Base-by-base conservation (phyloP, 2,113 vertebrate genomes). In the Tachysurus vachellii region DNA sequence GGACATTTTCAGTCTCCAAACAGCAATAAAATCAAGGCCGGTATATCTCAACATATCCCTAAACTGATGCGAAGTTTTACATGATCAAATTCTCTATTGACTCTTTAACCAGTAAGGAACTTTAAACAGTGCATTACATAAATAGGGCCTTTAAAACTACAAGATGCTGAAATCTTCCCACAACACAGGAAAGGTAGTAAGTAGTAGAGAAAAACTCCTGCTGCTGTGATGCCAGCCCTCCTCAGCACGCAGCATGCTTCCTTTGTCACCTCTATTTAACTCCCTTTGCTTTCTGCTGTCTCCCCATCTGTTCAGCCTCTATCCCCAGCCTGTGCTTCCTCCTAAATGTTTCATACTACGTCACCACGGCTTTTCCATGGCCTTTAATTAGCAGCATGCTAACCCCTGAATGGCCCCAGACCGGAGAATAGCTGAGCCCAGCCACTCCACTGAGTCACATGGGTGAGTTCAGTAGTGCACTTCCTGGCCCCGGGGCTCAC, bases 371-470 rank as follows among this genome's bases (percentile, higher is more conserved):
- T 79, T 64, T 81, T 85, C 80, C 81, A 59, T 77, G 83, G 84
- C 68, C 85, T 86, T 86, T 90, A 86, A 91, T 90, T 90, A 91
- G 87, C 77, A 83, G 42, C 71, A 75, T 47, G 47, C 83, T 86
- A 81, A 90, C 88, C 83, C 75, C 86, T 68, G 62, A 64, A 50
- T 88, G 83, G 85, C 87, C 68, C 86, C 31, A n/a, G 80, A 28
- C 76, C 26, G 62, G 86, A 80, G 87, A 86, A 89, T 44, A 81
- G 73, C 83, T 71, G 84, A 86, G 87, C 57, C 42, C 57, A 68
- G 80, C 3, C 85, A 76, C 85, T 85, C 68, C 64, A 59, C 66
- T 75, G 86, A 56, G 42, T 42, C 80, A 54, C 77, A 80, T 19
- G 54, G 77, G 70, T 56, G 28, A 59, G 68, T 85, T 17, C 50